Conservation (phyloP, 2,888 invertebrate genomes). For the Ophion obscuratus region DNA sequence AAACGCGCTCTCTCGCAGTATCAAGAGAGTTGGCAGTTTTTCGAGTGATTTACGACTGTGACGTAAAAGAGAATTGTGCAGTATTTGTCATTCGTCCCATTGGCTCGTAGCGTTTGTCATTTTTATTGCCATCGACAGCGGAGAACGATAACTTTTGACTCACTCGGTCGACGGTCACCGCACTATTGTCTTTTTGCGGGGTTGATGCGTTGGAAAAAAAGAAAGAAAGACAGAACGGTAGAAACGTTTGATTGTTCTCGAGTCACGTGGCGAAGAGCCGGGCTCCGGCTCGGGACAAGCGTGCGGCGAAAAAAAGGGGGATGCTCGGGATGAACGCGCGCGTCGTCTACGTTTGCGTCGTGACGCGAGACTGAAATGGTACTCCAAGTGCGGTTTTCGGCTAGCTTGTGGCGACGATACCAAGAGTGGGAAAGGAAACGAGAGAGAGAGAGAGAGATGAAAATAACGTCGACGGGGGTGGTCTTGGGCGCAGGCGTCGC, state of each 20-base stretch:
- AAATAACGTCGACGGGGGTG: slow-evolving; percentile 57
- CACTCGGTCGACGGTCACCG: not conserved
- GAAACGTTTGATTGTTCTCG: not conserved
- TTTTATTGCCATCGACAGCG: slow-evolving; percentile 6
- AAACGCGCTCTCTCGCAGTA: slow-evolving; percentile 22
- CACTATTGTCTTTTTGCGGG: slow-evolving; percentile 14
- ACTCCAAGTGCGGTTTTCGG: slow-evolving; percentile 72
- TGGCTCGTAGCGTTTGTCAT: not conserved
- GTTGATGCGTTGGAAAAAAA: not conserved
- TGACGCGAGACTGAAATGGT: slow-evolving; percentile 75
- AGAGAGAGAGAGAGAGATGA: slow-evolving; percentile 35
- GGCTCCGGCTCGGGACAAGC: slow-evolving; percentile 7
- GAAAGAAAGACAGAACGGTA: not conserved
- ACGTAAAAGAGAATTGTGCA: not conserved
- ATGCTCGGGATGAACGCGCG: slow-evolving; percentile 43
- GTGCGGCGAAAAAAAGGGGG: slow-evolving; percentile 51
- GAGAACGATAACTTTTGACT: not conserved
- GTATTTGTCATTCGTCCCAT: not conserved
- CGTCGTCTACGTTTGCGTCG: slow-evolving; percentile 75
- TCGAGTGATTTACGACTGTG: slow-evolving; percentile 46
- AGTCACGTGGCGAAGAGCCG: slow-evolving; percentile 68
- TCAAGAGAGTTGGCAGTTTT: slow-evolving; percentile 4
- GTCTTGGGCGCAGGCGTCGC: slow-evolving; percentile 75
- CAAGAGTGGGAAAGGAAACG: slow-evolving; percentile 5
- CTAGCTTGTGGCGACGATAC: slow-evolving; percentile 57